Conservation (phyloP, 2,888 invertebrate genomes). For the Cantharis flavilabris region DNA sequence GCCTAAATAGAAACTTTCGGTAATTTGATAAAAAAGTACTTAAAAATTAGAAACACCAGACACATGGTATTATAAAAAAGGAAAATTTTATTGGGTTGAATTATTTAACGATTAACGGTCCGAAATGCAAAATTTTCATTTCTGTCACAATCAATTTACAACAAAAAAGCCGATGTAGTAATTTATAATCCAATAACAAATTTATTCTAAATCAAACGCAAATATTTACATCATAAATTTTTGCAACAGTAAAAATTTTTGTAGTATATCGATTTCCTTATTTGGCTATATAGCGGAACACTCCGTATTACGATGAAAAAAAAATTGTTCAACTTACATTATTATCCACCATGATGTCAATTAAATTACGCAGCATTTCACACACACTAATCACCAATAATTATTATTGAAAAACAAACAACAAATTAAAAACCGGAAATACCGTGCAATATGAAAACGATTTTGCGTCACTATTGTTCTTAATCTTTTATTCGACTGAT, state of each 20-base stretch:
- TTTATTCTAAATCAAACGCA: not conserved
- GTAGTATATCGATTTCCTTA: not conserved
- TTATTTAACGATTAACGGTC: not conserved
- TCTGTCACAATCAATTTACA: not conserved
- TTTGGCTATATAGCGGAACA: not conserved
- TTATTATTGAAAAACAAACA: not conserved
- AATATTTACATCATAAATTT: not conserved
- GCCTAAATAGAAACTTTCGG: conserved; percentile 2
- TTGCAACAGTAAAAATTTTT: not conserved
- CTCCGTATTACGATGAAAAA: not conserved
- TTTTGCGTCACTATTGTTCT: conserved; percentile 26
- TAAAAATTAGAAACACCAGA: not conserved
- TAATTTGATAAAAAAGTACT: not conserved
- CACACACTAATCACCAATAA: not conserved
- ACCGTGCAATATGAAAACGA: not conserved
- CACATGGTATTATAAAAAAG: not conserved
- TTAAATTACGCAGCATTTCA: not conserved
- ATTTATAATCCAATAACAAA: not conserved
- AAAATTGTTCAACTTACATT: not conserved
- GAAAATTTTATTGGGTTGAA: not conserved
- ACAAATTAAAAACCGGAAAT: not conserved
- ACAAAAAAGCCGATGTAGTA: not conserved
- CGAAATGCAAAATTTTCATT: not conserved
- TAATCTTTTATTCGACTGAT: conserved; percentile 22
- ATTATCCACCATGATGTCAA: not conserved